Percentiles rank a stretch among this genome's conserved stretches.
phyloP scores from a whole-genome alignment of 2,113 vertebrate species.

The Corythaixoides concolor region DNA sequence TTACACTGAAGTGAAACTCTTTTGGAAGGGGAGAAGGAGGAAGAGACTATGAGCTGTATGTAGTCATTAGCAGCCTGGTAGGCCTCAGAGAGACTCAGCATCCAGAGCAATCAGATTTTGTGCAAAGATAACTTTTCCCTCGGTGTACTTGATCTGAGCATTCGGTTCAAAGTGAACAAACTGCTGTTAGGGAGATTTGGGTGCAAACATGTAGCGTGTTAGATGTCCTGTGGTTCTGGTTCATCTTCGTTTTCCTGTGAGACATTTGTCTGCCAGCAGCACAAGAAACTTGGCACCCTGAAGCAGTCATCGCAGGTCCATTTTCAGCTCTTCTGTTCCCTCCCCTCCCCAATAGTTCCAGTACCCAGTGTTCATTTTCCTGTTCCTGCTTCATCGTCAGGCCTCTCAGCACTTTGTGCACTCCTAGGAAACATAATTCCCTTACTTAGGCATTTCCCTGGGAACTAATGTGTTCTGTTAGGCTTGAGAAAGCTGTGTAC shows the following conservation, averaged over 20 bases:
- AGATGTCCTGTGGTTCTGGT: background rate
- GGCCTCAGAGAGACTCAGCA: background rate
- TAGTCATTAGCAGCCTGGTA: background rate
- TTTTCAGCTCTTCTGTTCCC: background rate
- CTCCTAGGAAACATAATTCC: background rate
- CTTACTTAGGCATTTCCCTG: background rate
- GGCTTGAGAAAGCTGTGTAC: background rate
- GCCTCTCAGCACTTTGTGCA: fast-evolving
- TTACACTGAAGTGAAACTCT: background rate
- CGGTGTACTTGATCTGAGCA: fast-evolving
- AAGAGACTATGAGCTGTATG: background rate
- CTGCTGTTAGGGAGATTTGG: background rate
- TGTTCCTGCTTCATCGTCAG: background rate
- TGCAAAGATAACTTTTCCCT: background rate
- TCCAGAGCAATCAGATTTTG: background rate
- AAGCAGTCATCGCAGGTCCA: fast-evolving
- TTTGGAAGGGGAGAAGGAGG: background rate
- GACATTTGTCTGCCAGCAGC: background rate
- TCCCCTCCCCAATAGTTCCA: background rate
- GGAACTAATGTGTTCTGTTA: background rate
- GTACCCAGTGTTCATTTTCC: background rate
- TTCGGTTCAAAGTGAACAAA: background rate
- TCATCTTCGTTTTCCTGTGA: background rate
- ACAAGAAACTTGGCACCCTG: background rate
- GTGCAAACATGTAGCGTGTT: fast-evolving